Evolutionary conservation across 2,888 invertebrate genomes (phyloP).

Genomic region (Heliconius sara): DNA sequence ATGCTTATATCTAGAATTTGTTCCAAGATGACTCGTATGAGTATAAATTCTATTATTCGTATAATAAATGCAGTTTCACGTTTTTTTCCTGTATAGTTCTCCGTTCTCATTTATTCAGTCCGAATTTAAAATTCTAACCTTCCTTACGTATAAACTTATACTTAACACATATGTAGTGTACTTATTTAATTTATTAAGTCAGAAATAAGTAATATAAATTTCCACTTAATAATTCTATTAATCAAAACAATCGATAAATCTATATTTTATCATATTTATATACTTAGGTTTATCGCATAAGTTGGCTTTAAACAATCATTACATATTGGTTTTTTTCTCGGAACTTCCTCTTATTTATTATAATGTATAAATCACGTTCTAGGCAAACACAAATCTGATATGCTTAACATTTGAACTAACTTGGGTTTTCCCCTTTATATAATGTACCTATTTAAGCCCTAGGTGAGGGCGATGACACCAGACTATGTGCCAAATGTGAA

Average conservation of each 20-base stretch:
- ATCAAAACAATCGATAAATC: conserved; percentile 10
- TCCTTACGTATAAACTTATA: too few relatives aligned
- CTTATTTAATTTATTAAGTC: not conserved
- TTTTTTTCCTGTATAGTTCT: too few relatives aligned
- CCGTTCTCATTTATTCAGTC: not conserved
- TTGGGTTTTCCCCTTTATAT: conserved; percentile 50
- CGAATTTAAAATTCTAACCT: too few relatives aligned
- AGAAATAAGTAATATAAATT: not conserved
- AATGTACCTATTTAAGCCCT: conserved; percentile 51
- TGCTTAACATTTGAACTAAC: conserved; percentile 35
- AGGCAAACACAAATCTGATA: conserved; percentile 15
- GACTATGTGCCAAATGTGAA: conserved; percentile 72
- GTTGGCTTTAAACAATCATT: not conserved
- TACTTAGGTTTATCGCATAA: not conserved
- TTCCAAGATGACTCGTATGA: too few relatives aligned
- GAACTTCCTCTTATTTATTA: conserved; percentile 9
- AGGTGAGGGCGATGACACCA: conserved; percentile 64
- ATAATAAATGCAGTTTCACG: too few relatives aligned
- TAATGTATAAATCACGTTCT: conserved; percentile 3
- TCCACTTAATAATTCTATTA: not conserved
- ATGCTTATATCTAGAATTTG: too few relatives aligned
- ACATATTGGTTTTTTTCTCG: conserved; percentile 1
- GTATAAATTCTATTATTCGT: too few relatives aligned
- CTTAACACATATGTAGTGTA: not conserved
- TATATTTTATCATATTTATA: conserved; percentile 18